Base-by-base conservation (phyloP, 1,140 invertebrate species). In the Cotesia typhae region DNA sequence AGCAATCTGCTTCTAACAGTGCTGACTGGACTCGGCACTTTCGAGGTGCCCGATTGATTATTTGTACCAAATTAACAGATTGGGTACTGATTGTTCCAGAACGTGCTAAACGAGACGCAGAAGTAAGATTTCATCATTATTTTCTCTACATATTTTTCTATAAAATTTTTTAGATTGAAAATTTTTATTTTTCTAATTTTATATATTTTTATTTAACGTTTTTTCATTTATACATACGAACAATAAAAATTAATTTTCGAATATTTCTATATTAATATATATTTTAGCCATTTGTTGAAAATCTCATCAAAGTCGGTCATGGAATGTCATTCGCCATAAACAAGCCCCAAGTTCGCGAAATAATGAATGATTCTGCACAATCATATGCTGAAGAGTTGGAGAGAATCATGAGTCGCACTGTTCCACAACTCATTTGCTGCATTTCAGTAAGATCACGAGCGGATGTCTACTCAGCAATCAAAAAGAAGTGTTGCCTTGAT, bases 401-500 rank as follows among this genome's bases (percentile, higher is more conserved):
- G 64, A 73, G 85, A 5, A 82, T 89, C 0, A 87, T 92, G 47
- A 83, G 86, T 0, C 80, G 84, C 37, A 75, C 77, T 4, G 89
- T 89, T 76, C 90, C 91, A 0, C 86, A 90, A 4, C 70, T 95
- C 3, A 88, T 95, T 6, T 80, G 94, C 36, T 91, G 90, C 63
- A 79, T 95, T 0, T 88, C 95, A 1, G 88, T 90, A 0, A 92
- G 91, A 37, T 92, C 91, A 71, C 89, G 91, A 60, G 80, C 89
- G 6, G 95, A 97, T 81, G 84, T 89, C 17, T 98, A 98, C 77
- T 87, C 90, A 37, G 92, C 92, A 0, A 93, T 98, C 1, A 98
- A 98, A 78, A 95, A 95, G 78, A 92, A 95, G 55, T 94, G 93
- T 71, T 93, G 90, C 68, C 88, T 95, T 0, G 95, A 97, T 71